phyloP scores from a whole-genome alignment of 2,797 vertebrate species.

The Anabacerthia variegaticeps region DNA sequence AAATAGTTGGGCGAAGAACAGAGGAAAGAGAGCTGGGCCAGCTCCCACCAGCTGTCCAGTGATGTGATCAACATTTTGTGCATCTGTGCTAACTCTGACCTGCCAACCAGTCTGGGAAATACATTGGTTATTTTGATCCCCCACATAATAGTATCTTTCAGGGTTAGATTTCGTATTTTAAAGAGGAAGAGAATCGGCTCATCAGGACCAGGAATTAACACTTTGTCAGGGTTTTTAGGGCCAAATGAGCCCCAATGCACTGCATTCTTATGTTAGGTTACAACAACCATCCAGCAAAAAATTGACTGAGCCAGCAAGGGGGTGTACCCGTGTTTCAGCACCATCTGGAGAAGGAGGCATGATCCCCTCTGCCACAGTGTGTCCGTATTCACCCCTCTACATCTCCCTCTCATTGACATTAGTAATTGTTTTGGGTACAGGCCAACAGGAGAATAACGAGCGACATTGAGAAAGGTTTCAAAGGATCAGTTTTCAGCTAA shows the following conservation, averaged over 20 bases:
- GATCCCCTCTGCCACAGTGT: background rate
- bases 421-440: background rate
- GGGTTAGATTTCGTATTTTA: background rate
- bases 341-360: background rate
- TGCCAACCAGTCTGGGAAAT: background rate
- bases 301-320: background rate
- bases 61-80: background rate
- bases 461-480: background rate
- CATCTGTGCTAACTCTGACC: constrained; percentile 5
- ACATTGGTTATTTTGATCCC: background rate
- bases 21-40: background rate
- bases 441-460: background rate
- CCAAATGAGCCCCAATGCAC: background rate
- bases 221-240: background rate
- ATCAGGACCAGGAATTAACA: background rate
- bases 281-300: background rate
- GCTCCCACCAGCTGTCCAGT: constrained; percentile 8
- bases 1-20: background rate
- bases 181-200: background rate
- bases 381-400: background rate
- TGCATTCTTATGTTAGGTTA: background rate
- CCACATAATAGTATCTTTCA: background rate
- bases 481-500: background rate
- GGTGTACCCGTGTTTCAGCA: background rate
- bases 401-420: background rate